Evolutionary conservation across 2,888 invertebrate genomes (phyloP), one percentile per base, ranked within the genome.

Genomic region (Clivina fossor): DNA sequence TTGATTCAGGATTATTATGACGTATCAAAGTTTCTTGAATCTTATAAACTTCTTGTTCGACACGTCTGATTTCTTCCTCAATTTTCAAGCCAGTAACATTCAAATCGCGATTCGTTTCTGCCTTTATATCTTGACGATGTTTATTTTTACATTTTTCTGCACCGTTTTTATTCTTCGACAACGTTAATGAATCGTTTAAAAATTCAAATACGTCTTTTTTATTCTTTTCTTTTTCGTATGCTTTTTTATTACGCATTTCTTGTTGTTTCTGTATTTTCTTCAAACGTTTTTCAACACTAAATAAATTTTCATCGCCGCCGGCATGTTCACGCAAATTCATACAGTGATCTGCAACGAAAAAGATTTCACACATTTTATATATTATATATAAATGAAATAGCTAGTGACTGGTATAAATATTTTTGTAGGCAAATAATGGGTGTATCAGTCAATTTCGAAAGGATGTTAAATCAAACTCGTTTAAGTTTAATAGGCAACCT

Each of bases 261-360:
- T 84, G 82, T 66, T 79, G 84, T 65, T 78, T 82, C 64, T 83
- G 82, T 54, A 84, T 72, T 47, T 80, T 80, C 65, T 82, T 82
- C 32, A 88, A 71, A 68, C 80, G 84, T 64, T 82, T 82, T 67
- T 90, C 88, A 0, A 84, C 88, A 67, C 84, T 85, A 59, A 89
- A 83, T 20, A 88, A 79, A 71, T 88, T 81, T 66, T 81, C 80
- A 54, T 80, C 81, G 1, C 81, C 81, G 4, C 82, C 84, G 7
- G 84, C 79, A 58, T 80, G 80, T 70, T 90, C 87, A 4, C 85
- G 81, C 43, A 90, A 74, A 59, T 82, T 81, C 89, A 91, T 90
- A 68, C 90, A 91, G 62, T 87, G 85, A 76, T 91, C 90, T 71
- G 79, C 30, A 66, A 64, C 44, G 56, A 51, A 46, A 44, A 46